phyloP scores from a whole-genome alignment of 2,888 invertebrate genomes.

The Agriopis marginaria region DNA sequence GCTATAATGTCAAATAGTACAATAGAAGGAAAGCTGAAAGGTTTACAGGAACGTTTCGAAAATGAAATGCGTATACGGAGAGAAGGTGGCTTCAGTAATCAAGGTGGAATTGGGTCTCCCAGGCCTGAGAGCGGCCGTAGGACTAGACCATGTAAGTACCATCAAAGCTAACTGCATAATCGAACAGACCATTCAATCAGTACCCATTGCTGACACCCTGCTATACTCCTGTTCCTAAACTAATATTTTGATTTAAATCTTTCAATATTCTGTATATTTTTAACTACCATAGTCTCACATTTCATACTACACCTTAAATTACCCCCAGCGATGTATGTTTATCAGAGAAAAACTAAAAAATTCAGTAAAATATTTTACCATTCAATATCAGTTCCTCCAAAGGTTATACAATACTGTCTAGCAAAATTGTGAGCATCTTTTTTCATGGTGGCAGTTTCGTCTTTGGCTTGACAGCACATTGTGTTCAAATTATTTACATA shows the following conservation, averaged over 20 bases:
- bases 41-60: constrained; percentile 92
- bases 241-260: constrained; percentile 12
- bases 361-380: constrained; percentile 2
- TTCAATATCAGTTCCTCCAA: constrained; percentile 18
- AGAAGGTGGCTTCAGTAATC: constrained; percentile 87
- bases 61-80: constrained; percentile 87
- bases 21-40: constrained; percentile 93
- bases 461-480: constrained; percentile 49
- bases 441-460: constrained; percentile 50
- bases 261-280: not conserved
- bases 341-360: not conserved
- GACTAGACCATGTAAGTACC: constrained; percentile 88
- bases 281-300: not conserved
- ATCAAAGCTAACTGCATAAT: constrained; percentile 4
- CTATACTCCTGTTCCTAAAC: not conserved
- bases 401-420: constrained; percentile 46
- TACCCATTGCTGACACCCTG: constrained; percentile 1
- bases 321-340: not conserved
- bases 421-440: constrained; percentile 36
- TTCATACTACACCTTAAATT: not conserved
- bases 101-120: constrained; percentile 82
- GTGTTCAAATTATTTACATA: constrained; percentile 62
- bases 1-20: constrained; percentile 89
- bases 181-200: not conserved
- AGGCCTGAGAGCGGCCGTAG: constrained; percentile 85